These are phyloP conservation scores for Tortricodes alternella DNA, from an alignment of 2,888 invertebrate species.

Conservation along the genomic window DNA sequence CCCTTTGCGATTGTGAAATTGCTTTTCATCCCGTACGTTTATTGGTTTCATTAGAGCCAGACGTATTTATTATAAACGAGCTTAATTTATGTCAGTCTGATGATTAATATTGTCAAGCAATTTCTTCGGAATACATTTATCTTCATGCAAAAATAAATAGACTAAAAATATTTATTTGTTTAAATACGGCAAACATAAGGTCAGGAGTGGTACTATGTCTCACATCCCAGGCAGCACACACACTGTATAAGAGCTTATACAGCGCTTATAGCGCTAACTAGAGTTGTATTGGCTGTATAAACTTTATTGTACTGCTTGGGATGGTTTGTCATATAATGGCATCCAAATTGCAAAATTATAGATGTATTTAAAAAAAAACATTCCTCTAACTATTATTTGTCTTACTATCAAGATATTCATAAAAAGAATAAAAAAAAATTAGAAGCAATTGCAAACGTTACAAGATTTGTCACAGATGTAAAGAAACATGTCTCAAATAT, in stretches of 20 bases:
- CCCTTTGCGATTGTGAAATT: slow-evolving; percentile 2
- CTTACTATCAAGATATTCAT: background rate
- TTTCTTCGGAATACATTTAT: background rate
- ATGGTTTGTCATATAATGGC: too few relatives aligned
- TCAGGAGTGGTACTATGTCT: too few relatives aligned
- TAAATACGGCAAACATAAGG: too few relatives aligned
- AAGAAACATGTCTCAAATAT: background rate
- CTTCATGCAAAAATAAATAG: too few relatives aligned
- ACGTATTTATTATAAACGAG: background rate
- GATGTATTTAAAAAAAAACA: too few relatives aligned
- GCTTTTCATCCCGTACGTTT: background rate
- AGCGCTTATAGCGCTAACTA: too few relatives aligned
- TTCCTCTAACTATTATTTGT: background rate
- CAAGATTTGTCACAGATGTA: background rate
- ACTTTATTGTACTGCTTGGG: too few relatives aligned
- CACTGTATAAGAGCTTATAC: too few relatives aligned
- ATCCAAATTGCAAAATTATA: too few relatives aligned
- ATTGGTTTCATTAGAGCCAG: background rate
- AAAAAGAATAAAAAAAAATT: background rate
- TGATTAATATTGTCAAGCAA: background rate
- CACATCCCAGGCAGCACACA: too few relatives aligned
- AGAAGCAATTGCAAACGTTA: background rate
- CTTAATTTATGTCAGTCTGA: background rate
- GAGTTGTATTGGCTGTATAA: too few relatives aligned
- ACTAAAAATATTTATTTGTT: too few relatives aligned